These are phyloP conservation scores for Rattus rattus DNA, from an alignment of 2,113 vertebrate species.

Conservation along the genomic window DNA sequence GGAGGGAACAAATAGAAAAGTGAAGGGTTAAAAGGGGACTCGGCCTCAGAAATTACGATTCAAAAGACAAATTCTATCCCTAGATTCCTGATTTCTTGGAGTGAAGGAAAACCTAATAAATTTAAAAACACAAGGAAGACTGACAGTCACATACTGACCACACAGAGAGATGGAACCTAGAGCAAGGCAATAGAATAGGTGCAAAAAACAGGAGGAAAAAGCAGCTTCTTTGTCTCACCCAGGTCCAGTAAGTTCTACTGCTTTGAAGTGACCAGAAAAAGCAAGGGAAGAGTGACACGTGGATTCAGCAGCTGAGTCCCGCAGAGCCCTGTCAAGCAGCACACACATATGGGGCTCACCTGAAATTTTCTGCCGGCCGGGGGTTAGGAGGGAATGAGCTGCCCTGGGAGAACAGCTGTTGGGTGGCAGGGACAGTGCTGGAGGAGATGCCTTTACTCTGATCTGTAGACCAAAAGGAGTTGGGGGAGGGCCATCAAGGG, in stretches of 20 bases:
- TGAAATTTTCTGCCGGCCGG: conserved; percentile 90
- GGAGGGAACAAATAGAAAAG: background rate
- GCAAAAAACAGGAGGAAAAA: conserved; percentile 25
- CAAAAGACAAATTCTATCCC: background rate
- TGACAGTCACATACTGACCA: conserved; percentile 51
- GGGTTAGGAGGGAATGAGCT: conserved; percentile 88
- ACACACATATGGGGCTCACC: conserved; percentile 86
- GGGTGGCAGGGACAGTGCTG: conserved; percentile 88
- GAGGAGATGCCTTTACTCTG: conserved; percentile 91
- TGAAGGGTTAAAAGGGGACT: conserved; percentile 32
- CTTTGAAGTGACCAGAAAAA: conserved; percentile 67
- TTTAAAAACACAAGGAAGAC: conserved; percentile 44
- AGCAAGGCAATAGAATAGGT: conserved; percentile 4
- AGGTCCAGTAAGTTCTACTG: background rate
- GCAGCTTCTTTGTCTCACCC: conserved; percentile 29
- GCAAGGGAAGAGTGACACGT: conserved; percentile 28
- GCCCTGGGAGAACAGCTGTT: conserved; percentile 91
- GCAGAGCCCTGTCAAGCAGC: conserved; percentile 62
- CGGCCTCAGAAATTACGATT: background rate
- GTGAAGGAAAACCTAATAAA: conserved; percentile 59
- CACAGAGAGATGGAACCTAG: background rate
- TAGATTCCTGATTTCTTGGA: conserved; percentile 46
- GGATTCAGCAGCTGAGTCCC: background rate
- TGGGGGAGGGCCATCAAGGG: conserved; percentile 53
- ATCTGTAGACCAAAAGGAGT: conserved; percentile 86